phyloP scores from a whole-genome alignment of 1,140 invertebrate species.

The Drosophila tropicalis region DNA sequence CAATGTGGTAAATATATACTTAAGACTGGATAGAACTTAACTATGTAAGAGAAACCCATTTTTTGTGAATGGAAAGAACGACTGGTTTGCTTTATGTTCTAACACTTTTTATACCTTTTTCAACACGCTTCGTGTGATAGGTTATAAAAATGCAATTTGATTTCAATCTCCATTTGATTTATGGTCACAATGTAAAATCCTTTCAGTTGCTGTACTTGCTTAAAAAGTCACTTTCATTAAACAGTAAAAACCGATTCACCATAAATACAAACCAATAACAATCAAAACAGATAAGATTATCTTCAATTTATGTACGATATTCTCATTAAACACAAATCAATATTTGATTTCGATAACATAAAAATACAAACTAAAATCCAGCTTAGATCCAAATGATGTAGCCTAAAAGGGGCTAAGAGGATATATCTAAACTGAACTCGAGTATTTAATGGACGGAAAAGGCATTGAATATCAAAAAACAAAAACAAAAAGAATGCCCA shows the following conservation, averaged over 20 bases:
- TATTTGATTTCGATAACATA: neutral
- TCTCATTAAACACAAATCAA: neutral
- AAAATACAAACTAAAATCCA: conserved; percentile 6
- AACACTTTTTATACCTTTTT: too few relatives aligned
- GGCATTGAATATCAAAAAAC: conserved; percentile 25
- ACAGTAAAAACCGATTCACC: conserved; percentile 7
- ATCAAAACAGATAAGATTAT: neutral
- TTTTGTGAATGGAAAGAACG: too few relatives aligned
- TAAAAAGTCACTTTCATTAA: neutral
- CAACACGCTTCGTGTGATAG: too few relatives aligned
- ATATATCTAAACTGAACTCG: neutral
- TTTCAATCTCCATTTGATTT: too few relatives aligned
- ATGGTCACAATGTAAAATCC: too few relatives aligned
- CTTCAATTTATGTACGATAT: neutral
- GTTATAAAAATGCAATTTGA: too few relatives aligned
- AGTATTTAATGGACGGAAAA: conserved; percentile 17
- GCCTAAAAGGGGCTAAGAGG: too few relatives aligned
- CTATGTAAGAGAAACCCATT: too few relatives aligned
- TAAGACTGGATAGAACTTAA: too few relatives aligned
- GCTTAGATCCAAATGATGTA: neutral
- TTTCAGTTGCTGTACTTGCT: neutral
- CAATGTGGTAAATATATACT: too few relatives aligned
- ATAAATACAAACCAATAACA: neutral
- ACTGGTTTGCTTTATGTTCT: too few relatives aligned
- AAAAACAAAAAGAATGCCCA: conserved; percentile 19